phyloP scores from a whole-genome alignment of 2,888 invertebrate species.

The Leptarthrus brevirostris region DNA sequence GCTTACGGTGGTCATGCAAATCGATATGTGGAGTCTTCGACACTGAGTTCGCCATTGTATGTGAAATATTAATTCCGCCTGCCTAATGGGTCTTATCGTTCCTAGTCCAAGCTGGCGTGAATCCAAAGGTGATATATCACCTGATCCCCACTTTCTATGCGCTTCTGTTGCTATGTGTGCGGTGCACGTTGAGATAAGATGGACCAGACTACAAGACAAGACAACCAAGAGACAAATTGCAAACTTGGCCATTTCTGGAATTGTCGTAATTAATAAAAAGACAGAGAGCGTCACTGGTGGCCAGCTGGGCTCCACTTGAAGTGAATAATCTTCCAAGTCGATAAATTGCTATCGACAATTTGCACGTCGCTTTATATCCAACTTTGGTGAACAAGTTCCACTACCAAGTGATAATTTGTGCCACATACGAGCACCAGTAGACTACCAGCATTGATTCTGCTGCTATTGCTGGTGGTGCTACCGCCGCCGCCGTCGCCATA shows the following conservation, averaged over 20 bases:
- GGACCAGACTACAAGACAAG: constrained; percentile 9
- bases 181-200: constrained; percentile 20
- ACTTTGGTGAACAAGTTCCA: constrained; percentile 33
- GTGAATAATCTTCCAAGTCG: constrained; percentile 38
- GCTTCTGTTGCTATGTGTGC: constrained; percentile 28
- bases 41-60: background rate
- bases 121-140: constrained; percentile 31
- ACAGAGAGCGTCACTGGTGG: background rate
- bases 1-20: constrained; percentile 20
- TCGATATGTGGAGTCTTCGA: constrained; percentile 18
- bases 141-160: background rate
- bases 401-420: constrained; percentile 46
- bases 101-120: background rate
- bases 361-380: constrained; percentile 44
- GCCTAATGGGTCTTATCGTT: constrained; percentile 29
- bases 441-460: background rate
- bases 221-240: constrained; percentile 36
- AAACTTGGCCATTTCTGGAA: constrained; percentile 41
- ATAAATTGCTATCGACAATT: constrained; percentile 48
- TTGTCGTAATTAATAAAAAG: constrained; percentile 41
- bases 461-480: constrained; percentile 22
- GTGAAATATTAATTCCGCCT: constrained; percentile 40
- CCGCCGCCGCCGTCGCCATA: too few relatives aligned
- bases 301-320: background rate
- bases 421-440: constrained; percentile 34